Percentiles rank a stretch among this genome's conserved stretches.
Conservation (phyloP, 1,140 invertebrate species). For the Myzus persicae region DNA sequence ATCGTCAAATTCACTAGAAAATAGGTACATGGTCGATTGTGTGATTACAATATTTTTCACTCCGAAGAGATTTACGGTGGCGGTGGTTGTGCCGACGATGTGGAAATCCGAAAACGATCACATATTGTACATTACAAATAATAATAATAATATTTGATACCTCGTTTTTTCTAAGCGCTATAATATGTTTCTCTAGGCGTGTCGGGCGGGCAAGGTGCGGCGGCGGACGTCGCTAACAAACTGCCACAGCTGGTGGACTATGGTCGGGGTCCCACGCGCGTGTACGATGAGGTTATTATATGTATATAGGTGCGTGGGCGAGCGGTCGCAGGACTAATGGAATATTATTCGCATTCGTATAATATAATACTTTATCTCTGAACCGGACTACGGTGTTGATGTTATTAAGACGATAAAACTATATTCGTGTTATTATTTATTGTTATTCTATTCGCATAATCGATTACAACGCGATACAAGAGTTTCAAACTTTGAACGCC, state of each 20-base stretch:
- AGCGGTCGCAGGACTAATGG: not conserved
- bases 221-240: not conserved
- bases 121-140: not conserved
- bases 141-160: not conserved
- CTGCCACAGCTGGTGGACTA: constrained; percentile 7
- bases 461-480: not conserved
- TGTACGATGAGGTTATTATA: not conserved
- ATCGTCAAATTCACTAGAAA: not conserved
- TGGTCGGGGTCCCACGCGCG: not conserved
- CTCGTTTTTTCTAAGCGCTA: not conserved
- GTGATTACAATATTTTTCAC: constrained; percentile 1
- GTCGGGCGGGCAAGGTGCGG: not conserved
- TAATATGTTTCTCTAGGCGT: not conserved
- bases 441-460: not conserved
- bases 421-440: not conserved
- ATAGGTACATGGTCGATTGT: not conserved
- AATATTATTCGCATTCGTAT: not conserved
- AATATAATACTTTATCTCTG: not conserved
- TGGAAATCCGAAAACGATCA: not conserved
- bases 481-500: not conserved
- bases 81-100: not conserved
- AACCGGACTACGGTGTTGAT: not conserved
- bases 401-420: not conserved
- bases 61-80: not conserved
- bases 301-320: not conserved